A percentile compares a stretch with the other conserved stretches of the same genome.
phyloP scores from a whole-genome alignment of 2,113 vertebrate genomes.

The Microtus montanus region DNA sequence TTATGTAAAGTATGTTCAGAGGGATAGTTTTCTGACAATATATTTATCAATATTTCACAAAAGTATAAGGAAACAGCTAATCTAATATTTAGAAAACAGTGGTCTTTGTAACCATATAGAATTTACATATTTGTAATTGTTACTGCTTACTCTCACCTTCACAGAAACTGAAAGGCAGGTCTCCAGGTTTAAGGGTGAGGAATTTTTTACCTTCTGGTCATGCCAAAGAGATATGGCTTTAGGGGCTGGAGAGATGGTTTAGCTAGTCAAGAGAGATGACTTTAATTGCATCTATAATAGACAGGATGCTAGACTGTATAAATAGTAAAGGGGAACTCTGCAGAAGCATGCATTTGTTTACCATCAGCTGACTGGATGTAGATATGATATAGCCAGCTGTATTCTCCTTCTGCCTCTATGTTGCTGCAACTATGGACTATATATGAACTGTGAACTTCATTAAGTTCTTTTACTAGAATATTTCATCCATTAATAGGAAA shows the following conservation, averaged over 20 bases:
- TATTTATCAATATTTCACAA: neutral
- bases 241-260: neutral
- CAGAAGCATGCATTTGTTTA: too few relatives aligned
- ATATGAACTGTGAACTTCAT: neutral
- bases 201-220: neutral
- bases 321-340: neutral
- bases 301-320: too few relatives aligned
- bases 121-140: neutral
- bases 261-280: neutral
- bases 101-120: neutral
- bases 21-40: neutral
- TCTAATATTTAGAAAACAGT: neutral
- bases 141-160: neutral
- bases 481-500: neutral
- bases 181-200: neutral
- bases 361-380: too few relatives aligned
- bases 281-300: neutral
- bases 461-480: neutral
- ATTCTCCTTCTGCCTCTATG: neutral
- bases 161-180: neutral
- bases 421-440: neutral
- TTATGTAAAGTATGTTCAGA: neutral
- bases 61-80: neutral
- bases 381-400: neutral
- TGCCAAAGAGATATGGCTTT: neutral